Percentiles rank a stretch among this genome's conserved stretches.
Evolutionary conservation across 2,113 vertebrate species (phyloP).

Genomic region (Rana temporaria): DNA sequence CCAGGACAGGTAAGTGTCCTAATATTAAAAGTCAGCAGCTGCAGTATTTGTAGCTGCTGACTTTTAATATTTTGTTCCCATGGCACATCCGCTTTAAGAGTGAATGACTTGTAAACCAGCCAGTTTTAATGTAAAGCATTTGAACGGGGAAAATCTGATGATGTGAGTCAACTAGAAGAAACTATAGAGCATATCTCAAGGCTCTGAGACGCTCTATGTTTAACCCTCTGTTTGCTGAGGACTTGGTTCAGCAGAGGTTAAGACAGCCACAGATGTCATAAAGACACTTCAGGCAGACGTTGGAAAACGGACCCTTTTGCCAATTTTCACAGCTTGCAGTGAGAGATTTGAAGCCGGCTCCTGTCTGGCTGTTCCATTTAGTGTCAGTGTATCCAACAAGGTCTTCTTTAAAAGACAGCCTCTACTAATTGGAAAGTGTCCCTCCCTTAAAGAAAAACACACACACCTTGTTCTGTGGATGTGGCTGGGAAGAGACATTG

Average conservation of each 20-base stretch:
- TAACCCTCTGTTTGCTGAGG: constrained; percentile 22
- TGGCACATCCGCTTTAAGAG: no score
- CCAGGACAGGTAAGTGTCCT: no score
- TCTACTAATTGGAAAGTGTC: constrained; percentile 49
- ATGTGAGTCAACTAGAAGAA: no score
- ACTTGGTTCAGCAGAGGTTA: constrained; percentile 24
- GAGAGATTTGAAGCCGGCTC: constrained; percentile 53
- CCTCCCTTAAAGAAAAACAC: constrained; percentile 54
- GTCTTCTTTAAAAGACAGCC: constrained; percentile 55
- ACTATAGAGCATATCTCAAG: background rate
- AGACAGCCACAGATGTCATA: background rate
- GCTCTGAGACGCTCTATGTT: background rate
- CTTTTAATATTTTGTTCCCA: no score
- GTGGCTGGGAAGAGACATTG: constrained; percentile 35
- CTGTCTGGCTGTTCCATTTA: constrained; percentile 59
- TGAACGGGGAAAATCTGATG: background rate
- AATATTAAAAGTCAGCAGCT: no score
- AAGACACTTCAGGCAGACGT: background rate
- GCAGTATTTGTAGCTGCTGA: no score
- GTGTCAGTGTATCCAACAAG: constrained; percentile 55
- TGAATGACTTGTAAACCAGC: no score
- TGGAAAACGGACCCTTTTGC: background rate
- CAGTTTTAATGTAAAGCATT: background rate
- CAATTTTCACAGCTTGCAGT: constrained; percentile 26
- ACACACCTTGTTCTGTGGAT: constrained; percentile 47